A percentile compares a stretch with the other conserved stretches of the same genome.
These are phyloP conservation scores for Podabrus alpinus DNA, from an alignment of 2,888 invertebrate species.

Conservation along the genomic window DNA sequence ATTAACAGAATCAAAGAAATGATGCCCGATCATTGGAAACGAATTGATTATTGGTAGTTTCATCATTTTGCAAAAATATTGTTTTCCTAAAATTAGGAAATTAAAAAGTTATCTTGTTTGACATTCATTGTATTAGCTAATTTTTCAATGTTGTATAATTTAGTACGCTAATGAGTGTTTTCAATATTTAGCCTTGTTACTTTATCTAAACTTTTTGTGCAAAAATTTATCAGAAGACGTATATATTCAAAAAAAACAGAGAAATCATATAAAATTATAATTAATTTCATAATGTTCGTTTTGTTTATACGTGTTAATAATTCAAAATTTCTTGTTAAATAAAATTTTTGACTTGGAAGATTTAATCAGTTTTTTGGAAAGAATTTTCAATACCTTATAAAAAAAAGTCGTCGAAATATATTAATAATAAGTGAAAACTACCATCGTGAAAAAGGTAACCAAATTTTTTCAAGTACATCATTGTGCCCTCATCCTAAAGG, in stretches of 20 bases:
- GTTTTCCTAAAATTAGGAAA: neutral
- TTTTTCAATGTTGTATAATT: neutral
- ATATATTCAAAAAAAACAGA: too few relatives aligned
- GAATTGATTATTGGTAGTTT: constrained; percentile 36
- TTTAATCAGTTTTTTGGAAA: too few relatives aligned
- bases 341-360: neutral
- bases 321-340: neutral
- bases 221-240: neutral
- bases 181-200: neutral
- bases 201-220: neutral
- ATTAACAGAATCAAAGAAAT: constrained; percentile 3
- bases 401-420: too few relatives aligned
- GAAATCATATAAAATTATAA: too few relatives aligned
- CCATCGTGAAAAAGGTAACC: neutral
- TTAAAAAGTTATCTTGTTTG: neutral
- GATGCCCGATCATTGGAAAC: constrained; percentile 26
- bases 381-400: too few relatives aligned
- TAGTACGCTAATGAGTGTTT: neutral
- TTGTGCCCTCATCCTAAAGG: neutral
- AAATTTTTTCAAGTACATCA: neutral
- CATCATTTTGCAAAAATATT: neutral
- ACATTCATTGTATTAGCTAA: neutral
- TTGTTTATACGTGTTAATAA: too few relatives aligned
- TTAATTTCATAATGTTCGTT: too few relatives aligned
- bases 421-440: neutral